phyloP scores from a whole-genome alignment of 1,140 invertebrate species.

The Drosophila rufa region DNA sequence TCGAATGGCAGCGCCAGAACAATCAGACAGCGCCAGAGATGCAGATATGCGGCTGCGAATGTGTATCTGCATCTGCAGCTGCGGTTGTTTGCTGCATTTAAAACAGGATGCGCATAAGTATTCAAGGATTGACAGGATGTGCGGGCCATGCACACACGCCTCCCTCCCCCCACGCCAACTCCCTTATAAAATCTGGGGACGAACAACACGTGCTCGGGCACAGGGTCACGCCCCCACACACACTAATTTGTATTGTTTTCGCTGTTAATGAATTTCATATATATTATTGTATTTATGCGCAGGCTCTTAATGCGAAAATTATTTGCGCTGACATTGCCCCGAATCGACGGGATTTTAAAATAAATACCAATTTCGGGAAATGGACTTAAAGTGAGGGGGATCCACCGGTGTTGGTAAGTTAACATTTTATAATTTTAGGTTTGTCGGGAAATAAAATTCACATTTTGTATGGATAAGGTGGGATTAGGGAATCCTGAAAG shows the following conservation, averaged over 20 bases:
- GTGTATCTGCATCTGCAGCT: conserved; percentile 59
- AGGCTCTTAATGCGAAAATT: conserved; percentile 34
- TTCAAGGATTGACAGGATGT: conserved; percentile 80
- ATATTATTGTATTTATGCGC: conserved; percentile 23
- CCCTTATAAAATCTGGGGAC: conserved; percentile 12
- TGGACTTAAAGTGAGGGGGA: background rate
- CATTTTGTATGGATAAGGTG: background rate
- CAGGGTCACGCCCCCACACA: conserved; percentile 20
- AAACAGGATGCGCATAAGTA: conserved; percentile 81
- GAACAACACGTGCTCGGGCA: conserved; percentile 26
- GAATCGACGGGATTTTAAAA: conserved; percentile 6
- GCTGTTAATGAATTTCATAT: conserved; percentile 54
- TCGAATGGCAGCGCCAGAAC: conserved; percentile 63
- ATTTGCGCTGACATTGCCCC: conserved; percentile 25
- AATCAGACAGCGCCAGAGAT: conserved; percentile 36
- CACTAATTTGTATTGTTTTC: conserved; percentile 50
- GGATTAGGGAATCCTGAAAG: background rate
- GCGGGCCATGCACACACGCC: conserved; percentile 68
- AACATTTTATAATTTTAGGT: background rate
- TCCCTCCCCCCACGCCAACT: background rate
- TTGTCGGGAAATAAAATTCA: background rate
- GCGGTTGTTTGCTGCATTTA: conserved; percentile 47
- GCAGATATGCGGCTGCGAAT: conserved; percentile 39
- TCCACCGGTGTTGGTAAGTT: background rate
- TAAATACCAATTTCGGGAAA: background rate